A percentile compares a stretch with the other conserved stretches of the same genome.
phyloP scores from a whole-genome alignment of 1,140 invertebrate species.

The Lucilia sericata region DNA sequence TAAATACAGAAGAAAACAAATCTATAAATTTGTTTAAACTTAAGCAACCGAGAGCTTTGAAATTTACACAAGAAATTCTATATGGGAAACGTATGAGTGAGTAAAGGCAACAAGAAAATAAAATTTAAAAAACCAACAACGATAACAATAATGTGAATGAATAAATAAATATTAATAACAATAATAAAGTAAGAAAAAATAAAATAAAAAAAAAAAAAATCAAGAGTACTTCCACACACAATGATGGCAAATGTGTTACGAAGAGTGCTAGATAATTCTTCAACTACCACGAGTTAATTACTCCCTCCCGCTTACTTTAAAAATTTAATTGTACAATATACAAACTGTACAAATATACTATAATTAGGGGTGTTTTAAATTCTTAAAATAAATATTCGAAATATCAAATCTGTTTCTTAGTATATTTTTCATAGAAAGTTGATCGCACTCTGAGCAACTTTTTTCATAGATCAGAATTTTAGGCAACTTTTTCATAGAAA shows the following conservation, averaged over 20 bases:
- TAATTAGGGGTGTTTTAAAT: no score
- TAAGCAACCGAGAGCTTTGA: background rate
- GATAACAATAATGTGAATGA: background rate
- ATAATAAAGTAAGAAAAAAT: background rate
- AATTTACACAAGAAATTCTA: background rate
- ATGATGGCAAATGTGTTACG: constrained; percentile 1
- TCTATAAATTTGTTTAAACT: background rate
- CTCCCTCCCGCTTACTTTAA: background rate
- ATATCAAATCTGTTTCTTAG: no score
- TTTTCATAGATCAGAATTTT: no score
- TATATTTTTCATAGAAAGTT: no score
- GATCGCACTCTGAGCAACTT: no score
- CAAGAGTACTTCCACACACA: background rate
- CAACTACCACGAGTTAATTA: background rate
- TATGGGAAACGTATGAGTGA: background rate
- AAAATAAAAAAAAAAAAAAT: background rate
- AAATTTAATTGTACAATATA: no score
- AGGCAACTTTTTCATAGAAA: no score
- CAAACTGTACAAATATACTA: no score
- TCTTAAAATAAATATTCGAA: no score
- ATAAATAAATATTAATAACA: constrained; percentile 14
- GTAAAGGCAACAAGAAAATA: background rate
- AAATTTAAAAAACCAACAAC: background rate
- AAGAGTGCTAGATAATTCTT: background rate
- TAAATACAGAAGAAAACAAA: background rate